phyloP scores from a whole-genome alignment of 2,888 invertebrate species.

The Tenodera sinensis region DNA sequence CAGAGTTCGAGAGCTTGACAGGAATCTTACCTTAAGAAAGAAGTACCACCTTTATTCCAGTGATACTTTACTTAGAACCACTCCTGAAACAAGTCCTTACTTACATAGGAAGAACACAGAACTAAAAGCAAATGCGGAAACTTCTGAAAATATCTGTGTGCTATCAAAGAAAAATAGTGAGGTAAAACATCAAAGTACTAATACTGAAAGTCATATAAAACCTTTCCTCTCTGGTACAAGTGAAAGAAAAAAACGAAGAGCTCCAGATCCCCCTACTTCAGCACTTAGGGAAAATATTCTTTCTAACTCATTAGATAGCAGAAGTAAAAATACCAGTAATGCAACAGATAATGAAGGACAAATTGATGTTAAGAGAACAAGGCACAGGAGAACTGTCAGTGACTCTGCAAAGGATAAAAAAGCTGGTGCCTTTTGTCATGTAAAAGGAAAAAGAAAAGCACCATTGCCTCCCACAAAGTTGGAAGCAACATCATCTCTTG shows the following conservation, averaged over 20 bases:
- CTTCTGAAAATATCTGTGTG: neutral
- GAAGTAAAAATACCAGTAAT: slow-evolving; percentile 14
- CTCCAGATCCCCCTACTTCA: slow-evolving; percentile 34
- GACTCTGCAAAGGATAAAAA: slow-evolving; percentile 58
- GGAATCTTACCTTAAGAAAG: slow-evolving; percentile 58
- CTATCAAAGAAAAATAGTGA: neutral
- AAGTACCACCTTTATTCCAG: slow-evolving; percentile 59
- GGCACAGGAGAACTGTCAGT: slow-evolving; percentile 58
- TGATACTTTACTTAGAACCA: slow-evolving; percentile 30
- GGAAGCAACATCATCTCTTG: slow-evolving; percentile 28
- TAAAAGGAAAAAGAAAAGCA: slow-evolving; percentile 71
- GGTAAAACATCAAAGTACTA: slow-evolving; percentile 37
- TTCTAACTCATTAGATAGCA: slow-evolving; percentile 32
- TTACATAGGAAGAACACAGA: slow-evolving; percentile 11
- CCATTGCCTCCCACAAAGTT: slow-evolving; percentile 59
- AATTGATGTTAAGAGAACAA: slow-evolving; percentile 16
- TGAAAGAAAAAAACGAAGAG: slow-evolving; percentile 36
- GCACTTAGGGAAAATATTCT: slow-evolving; percentile 34
- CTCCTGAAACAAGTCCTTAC: slow-evolving; percentile 21
- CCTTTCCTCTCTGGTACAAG: neutral
- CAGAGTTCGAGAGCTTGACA: slow-evolving; percentile 55
- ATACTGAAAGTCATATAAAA: neutral
- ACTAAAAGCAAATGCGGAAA: neutral
- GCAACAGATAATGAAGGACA: slow-evolving; percentile 15
- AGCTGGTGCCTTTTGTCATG: slow-evolving; percentile 58